Conservation (phyloP, 1,140 invertebrate genomes). For the Telenomus remus region DNA sequence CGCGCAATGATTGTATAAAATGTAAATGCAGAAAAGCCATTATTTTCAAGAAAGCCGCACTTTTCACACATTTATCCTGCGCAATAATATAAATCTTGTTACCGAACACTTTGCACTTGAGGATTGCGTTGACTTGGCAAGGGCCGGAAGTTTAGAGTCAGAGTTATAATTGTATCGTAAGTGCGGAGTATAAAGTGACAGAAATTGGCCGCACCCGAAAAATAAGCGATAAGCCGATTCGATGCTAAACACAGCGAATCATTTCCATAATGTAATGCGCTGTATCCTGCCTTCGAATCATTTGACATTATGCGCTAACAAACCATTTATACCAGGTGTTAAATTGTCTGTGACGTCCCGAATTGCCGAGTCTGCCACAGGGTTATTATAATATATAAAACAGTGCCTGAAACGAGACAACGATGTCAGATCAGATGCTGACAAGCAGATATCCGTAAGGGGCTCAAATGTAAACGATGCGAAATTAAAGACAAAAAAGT, state of each 20-base stretch:
- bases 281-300: constrained; percentile 71
- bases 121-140: not conserved
- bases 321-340: constrained; percentile 75
- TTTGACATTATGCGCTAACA: constrained; percentile 73
- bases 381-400: constrained; percentile 57
- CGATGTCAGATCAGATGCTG: constrained; percentile 9
- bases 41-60: no score
- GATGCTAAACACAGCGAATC: constrained; percentile 61
- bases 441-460: constrained; percentile 19
- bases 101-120: not conserved
- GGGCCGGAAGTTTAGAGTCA: constrained; percentile 41
- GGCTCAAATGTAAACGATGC: constrained; percentile 10
- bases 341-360: constrained; percentile 74
- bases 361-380: constrained; percentile 61
- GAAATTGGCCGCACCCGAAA: constrained; percentile 72
- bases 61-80: no score
- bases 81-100: no score
- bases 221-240: constrained; percentile 51
- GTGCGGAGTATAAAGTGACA: constrained; percentile 64
- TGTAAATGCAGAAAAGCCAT: no score
- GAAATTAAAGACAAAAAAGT: constrained; percentile 11
- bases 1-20: no score
- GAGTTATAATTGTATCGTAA: constrained; percentile 46
- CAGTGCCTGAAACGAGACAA: constrained; percentile 27
- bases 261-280: constrained; percentile 75